Percentiles rank a stretch among this genome's conserved stretches.
These are phyloP conservation scores for Taeniopygia guttata DNA, from an alignment of 2,797 vertebrate genomes.

Conservation along the genomic window DNA sequence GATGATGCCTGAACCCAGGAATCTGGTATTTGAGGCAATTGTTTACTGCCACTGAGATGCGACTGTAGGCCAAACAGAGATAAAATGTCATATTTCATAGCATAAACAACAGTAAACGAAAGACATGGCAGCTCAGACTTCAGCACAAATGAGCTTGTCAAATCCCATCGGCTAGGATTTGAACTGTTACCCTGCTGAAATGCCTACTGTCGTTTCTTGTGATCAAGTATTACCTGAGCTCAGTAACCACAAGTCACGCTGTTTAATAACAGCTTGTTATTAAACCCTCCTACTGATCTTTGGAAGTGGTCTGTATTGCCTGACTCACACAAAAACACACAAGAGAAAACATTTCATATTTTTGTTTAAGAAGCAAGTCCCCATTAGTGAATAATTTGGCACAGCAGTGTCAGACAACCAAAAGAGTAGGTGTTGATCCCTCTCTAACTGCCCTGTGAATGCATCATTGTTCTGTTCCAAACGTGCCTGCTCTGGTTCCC, in stretches of 20 bases:
- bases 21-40: background rate
- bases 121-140: background rate
- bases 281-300: background rate
- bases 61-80: background rate
- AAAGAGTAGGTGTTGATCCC: background rate
- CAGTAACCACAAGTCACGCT: background rate
- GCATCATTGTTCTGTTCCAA: background rate
- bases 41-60: background rate
- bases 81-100: background rate
- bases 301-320: background rate
- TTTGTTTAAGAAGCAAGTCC: background rate
- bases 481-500: background rate
- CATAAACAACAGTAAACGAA: background rate
- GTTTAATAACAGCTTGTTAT: background rate
- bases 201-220: background rate
- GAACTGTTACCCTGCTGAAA: background rate
- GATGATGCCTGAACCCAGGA: background rate
- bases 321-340: background rate
- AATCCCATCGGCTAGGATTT: background rate
- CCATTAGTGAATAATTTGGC: background rate
- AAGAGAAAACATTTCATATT: background rate
- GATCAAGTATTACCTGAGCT: background rate
- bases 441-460: accelerated
- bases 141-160: background rate
- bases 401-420: background rate